Conservation (phyloP, 2,888 invertebrate species). For the Hedychridium roseum region DNA sequence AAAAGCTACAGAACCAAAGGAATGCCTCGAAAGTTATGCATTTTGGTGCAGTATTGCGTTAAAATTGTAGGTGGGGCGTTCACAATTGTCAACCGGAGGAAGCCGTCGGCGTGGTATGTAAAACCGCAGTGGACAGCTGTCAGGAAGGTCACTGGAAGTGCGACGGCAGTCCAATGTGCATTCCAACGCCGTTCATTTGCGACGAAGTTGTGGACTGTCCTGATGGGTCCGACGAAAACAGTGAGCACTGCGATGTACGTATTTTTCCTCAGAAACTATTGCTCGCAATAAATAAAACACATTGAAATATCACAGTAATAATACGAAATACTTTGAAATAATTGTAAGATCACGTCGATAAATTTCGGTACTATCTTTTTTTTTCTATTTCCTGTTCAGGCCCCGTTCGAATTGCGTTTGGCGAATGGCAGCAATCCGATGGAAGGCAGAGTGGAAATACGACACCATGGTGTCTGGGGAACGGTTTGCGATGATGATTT, state of each 20-base stretch:
- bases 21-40: background rate
- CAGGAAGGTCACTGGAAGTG: conserved; percentile 72
- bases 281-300: background rate
- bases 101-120: conserved; percentile 74
- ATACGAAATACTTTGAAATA: background rate
- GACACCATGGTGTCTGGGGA: conserved; percentile 76
- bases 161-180: conserved; percentile 69
- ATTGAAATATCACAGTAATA: background rate
- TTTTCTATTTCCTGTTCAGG: conserved; percentile 48
- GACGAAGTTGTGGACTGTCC: conserved; percentile 73
- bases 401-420: conserved; percentile 69
- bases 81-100: conserved; percentile 76
- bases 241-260: conserved; percentile 69
- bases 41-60: background rate
- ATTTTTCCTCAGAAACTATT: conserved; percentile 2
- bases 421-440: conserved; percentile 67
- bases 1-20: no score
- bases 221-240: conserved; percentile 72
- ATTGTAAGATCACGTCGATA: background rate
- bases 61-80: conserved; percentile 69
- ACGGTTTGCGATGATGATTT: conserved; percentile 84
- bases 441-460: conserved; percentile 77
- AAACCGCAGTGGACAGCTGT: conserved; percentile 69
- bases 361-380: no score
- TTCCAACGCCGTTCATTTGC: conserved; percentile 71